Base-by-base conservation (phyloP, 2,888 invertebrate species). In the Ptychoptera contaminata region DNA sequence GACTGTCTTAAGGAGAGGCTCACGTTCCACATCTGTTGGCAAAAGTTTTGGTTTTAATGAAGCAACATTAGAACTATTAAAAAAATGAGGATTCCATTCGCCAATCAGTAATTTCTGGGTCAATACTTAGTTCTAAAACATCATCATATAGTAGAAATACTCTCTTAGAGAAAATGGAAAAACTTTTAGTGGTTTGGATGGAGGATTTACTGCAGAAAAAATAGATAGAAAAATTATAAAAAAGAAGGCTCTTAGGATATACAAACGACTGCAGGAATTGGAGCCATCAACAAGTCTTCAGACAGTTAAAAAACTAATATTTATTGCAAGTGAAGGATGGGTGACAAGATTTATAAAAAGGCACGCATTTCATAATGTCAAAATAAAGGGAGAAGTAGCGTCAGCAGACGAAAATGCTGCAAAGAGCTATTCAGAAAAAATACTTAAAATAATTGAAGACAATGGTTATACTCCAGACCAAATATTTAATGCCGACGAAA, bases 401-500 rank as follows among this genome's bases (percentile, higher is more conserved):
- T 51, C 49, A 37, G 52, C 46, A 23, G 48, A 54, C 51, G 41
- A 46, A 43, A 30, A 16, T 36, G 49, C 47, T 35, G 46, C 51
- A 15, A 48, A 48, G 43, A 43, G 49, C 44, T 51, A 46, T 43
- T 45, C 45, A 16, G 10, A 41, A 48, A 47, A 47, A 43, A 37
- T 52, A 43, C 42, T 41, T 14, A 49, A 49, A 42, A 48, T 49
- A 16, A 49, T 49, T 45, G 42, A 46, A 42, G 48, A 45, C 16
- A 47, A 46, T 39, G 49, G 46, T n/a, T 51, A 51, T 44, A 46
- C 36, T 42, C 38, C 52, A 7, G 45, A 52, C 31, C 50, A 52
- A 45, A 47, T 52, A 16, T 51, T 47, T 39, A 52, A 53, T 48
- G 50, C 50, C n/a, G 47, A 51, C 34, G 51, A 51, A 43, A 51